Base-by-base conservation (phyloP, 1,140 invertebrate species). In the Papilio glaucus region DNA sequence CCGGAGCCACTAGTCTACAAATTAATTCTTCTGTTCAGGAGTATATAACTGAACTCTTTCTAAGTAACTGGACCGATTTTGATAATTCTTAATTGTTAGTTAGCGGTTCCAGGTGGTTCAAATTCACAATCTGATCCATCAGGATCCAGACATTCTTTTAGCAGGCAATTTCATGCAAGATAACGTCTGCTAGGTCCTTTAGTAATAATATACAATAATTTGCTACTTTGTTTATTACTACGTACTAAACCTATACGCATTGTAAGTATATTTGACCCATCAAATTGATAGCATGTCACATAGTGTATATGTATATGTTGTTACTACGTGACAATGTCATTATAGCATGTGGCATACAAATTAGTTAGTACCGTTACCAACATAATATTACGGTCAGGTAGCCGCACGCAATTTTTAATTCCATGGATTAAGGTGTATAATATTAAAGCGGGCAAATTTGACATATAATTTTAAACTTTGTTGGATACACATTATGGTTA, bases 241-340 rank as follows among this genome's bases (percentile, higher is more conserved):
- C 2, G 42, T 21, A 49, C 8, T 21, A 13, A 26, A 24, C 21
- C 21, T 21, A 12, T 33, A 57, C 18, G 2, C 21, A 12, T 24
- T 26, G 12, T 57, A 3, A 33, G 29, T 33, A 33, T 49, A 49
- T 57, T 57, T 57, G 49, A 57, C 72, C 72, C 49, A 24, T 67
- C 21, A 68, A 68, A 68, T 68, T 41, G 39, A 33, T 69, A 49
- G 29, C 13, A 80, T 77, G 72, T 69, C 38, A 69, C 21, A 73
- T 71, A 33, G 61, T 65, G 78, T 78, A 78, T 45, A 76, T 62
- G 74, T 70, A 76, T 71, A 80, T 80, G 77, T 78, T 53, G 75
- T 63, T 76, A 18, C 63, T 83, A 85, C 83, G 84, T 84, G 84
- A 85, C 83, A 80, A 82, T 81, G 80, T 85, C 79, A 84, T 74